Conservation (phyloP, 2,888 invertebrate species). For the Pedicia rivosa region DNA sequence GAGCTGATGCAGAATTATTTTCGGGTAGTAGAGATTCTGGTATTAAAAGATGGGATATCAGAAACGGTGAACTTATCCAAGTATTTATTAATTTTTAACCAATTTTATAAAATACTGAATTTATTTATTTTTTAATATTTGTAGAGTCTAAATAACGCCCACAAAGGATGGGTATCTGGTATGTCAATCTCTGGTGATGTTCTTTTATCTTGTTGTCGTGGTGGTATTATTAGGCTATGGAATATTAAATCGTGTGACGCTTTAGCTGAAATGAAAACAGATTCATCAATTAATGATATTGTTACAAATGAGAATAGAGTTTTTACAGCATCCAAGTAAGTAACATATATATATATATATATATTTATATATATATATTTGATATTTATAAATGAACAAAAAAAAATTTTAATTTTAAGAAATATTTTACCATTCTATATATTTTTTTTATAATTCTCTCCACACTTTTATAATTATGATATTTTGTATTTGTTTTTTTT, state of each 20-base stretch:
- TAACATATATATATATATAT: conserved; percentile 14
- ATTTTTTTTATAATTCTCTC: not conserved
- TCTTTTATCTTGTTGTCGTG: conserved; percentile 60
- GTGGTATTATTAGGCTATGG: conserved; percentile 64
- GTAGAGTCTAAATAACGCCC: conserved; percentile 61
- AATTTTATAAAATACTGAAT: not conserved
- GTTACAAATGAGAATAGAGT: conserved; percentile 46
- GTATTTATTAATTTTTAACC: conserved; percentile 11
- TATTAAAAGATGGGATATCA: conserved; percentile 70
- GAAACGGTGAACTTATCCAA: conserved; percentile 22
- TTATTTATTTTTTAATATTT: not conserved
- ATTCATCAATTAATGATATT: conserved; percentile 50
- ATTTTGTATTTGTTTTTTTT: not conserved
- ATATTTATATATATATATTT: too few relatives aligned
- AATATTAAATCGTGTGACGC: conserved; percentile 45
- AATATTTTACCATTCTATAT: too few relatives aligned
- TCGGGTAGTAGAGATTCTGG: conserved; percentile 74
- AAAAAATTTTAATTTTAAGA: too few relatives aligned
- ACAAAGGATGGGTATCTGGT: conserved; percentile 77
- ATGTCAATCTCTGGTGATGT: conserved; percentile 40
- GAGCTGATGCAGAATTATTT: conserved; percentile 38
- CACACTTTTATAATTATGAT: not conserved
- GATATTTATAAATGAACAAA: too few relatives aligned
- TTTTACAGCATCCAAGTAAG: conserved; percentile 74
- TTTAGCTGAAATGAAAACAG: conserved; percentile 50